Percentiles rank a stretch among this genome's conserved stretches.
Evolutionary conservation across 2,797 vertebrate species (phyloP).

Genomic region (Sebastes aleutianus): DNA sequence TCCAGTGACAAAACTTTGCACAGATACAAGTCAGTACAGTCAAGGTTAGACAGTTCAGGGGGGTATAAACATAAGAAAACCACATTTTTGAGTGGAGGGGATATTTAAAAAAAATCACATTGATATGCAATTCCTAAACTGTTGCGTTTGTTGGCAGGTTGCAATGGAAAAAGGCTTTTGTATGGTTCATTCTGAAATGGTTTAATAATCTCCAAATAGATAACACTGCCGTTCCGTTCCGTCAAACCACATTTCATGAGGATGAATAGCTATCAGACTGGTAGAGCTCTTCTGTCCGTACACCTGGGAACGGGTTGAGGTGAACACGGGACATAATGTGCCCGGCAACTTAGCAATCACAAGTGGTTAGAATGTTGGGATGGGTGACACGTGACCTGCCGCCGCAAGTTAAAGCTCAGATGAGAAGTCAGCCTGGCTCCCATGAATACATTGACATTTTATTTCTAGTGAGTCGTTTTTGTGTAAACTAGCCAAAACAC

Average conservation of each 20-base stretch:
- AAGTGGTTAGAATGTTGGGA: background rate
- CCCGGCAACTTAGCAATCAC: background rate
- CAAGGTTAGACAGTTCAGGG: background rate
- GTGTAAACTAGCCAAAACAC: conserved; percentile 16
- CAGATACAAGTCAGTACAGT: background rate
- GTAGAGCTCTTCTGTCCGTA: background rate
- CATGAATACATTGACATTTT: conserved; percentile 42
- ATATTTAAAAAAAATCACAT: no score
- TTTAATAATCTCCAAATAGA: background rate
- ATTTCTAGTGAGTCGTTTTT: conserved; percentile 11
- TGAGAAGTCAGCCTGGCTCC: background rate
- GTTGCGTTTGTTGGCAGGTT: background rate
- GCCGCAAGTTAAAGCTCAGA: background rate
- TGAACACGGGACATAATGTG: background rate
- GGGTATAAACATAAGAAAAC: no score
- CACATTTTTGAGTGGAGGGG: no score
- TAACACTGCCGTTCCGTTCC: background rate
- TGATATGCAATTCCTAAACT: no score
- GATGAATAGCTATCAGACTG: background rate
- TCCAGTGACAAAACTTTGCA: background rate
- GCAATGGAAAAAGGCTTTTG: background rate
- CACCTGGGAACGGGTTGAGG: background rate
- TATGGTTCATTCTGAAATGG: background rate
- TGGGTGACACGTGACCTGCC: conserved; percentile 10
- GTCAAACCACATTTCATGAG: background rate